These are phyloP conservation scores for Cylloceria caligata DNA, from an alignment of 2,888 invertebrate species.

Conservation along the genomic window DNA sequence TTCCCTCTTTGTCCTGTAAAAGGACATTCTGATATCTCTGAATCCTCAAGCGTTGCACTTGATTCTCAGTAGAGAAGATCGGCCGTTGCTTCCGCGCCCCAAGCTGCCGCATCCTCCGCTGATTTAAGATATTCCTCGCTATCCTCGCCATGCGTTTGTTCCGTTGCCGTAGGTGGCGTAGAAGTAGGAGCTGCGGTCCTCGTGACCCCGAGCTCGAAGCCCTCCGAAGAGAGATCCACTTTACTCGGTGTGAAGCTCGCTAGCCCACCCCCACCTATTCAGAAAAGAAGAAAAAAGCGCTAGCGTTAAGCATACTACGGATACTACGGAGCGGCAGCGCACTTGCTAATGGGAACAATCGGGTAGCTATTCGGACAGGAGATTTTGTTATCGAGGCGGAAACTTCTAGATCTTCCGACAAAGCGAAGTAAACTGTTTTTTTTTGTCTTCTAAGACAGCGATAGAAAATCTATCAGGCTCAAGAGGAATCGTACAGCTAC, in stretches of 20 bases:
- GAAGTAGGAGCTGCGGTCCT: slow-evolving; percentile 85
- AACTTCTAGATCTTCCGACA: slow-evolving; percentile 1
- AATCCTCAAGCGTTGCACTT: not conserved
- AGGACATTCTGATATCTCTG: slow-evolving; percentile 8
- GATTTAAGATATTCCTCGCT: slow-evolving; percentile 84
- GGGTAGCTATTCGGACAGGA: slow-evolving; percentile 15
- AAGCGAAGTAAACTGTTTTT: slow-evolving; percentile 20
- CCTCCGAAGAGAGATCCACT: slow-evolving; percentile 87
- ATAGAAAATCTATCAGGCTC: not conserved
- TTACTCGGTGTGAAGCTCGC: slow-evolving; percentile 94
- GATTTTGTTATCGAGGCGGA: not conserved
- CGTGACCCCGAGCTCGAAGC: slow-evolving; percentile 93
- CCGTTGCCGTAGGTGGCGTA: slow-evolving; percentile 72
- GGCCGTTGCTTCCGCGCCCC: slow-evolving; percentile 84
- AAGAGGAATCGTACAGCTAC: slow-evolving; percentile 7
- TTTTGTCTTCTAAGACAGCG: slow-evolving; percentile 36
- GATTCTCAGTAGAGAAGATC: slow-evolving; percentile 84
- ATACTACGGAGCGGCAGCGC: slow-evolving; percentile 42
- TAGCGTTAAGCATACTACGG: slow-evolving; percentile 68
- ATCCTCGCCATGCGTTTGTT: slow-evolving; percentile 67
- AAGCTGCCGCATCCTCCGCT: slow-evolving; percentile 83
- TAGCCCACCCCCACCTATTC: slow-evolving; percentile 85
- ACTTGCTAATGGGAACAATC: slow-evolving; percentile 5
- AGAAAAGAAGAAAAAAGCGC: slow-evolving; percentile 60
- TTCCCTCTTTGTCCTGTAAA: not conserved